Evolutionary conservation across 2,113 vertebrate species (phyloP).

Genomic region (Dromaius novaehollandiae): DNA sequence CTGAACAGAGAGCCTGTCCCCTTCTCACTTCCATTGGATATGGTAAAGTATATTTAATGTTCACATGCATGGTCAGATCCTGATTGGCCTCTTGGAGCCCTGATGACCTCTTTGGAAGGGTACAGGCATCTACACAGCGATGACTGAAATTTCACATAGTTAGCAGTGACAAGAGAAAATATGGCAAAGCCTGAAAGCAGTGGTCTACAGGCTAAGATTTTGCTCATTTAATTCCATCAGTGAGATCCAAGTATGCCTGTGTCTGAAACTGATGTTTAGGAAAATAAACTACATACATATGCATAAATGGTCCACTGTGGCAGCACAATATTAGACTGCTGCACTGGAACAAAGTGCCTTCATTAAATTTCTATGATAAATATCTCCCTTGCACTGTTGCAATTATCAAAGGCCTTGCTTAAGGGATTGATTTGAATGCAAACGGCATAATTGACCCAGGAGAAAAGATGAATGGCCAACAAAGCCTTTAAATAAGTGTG

Average conservation of each 20-base stretch:
- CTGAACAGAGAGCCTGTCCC: neutral
- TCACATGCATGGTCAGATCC: neutral
- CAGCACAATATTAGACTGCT: neutral
- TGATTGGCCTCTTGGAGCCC: neutral
- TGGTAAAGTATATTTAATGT: neutral
- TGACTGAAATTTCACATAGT: neutral
- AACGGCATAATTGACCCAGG: slow-evolving; percentile 53
- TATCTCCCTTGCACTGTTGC: neutral
- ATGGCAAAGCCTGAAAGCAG: neutral
- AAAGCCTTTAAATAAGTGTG: slow-evolving; percentile 26
- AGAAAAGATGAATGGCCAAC: slow-evolving; percentile 33
- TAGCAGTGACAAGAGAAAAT: neutral
- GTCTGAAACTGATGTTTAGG: neutral
- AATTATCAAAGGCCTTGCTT: slow-evolving; percentile 51
- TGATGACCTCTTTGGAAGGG: neutral
- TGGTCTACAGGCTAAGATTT: neutral
- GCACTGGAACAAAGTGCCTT: slow-evolving; percentile 13
- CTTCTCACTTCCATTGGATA: neutral
- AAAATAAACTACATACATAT: neutral
- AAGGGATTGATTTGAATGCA: slow-evolving; percentile 61
- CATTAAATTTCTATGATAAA: slow-evolving; percentile 28
- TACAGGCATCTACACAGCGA: neutral
- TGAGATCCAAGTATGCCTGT: neutral
- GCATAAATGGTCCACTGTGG: neutral
- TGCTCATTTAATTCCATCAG: neutral